Evolutionary conservation across 2,797 vertebrate genomes (phyloP).

Genomic region (Artibeus lituratus): DNA sequence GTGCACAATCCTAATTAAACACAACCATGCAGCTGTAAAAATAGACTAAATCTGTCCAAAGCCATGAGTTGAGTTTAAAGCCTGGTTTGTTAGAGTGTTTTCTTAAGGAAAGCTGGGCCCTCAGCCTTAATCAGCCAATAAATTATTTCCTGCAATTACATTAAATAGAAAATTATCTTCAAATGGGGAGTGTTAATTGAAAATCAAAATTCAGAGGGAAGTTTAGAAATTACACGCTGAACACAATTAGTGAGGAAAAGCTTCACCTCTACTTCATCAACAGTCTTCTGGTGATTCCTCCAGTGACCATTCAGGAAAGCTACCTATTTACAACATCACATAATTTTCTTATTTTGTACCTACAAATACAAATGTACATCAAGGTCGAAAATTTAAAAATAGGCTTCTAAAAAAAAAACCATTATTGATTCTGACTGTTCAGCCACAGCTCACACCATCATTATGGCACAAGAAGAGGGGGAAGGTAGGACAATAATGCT

Average conservation of each 20-base stretch:
- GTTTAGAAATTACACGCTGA: slow-evolving; percentile 89
- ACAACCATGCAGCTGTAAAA: slow-evolving; percentile 92
- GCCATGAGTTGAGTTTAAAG: slow-evolving; percentile 81
- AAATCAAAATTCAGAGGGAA: slow-evolving; percentile 96
- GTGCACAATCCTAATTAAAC: slow-evolving; percentile 88
- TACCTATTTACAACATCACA: slow-evolving; percentile 83
- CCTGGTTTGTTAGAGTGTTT: slow-evolving; percentile 85
- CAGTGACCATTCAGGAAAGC: slow-evolving; percentile 82
- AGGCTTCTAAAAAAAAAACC: slow-evolving; percentile 3
- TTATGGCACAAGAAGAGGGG: not conserved
- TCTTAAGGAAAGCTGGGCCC: slow-evolving; percentile 89
- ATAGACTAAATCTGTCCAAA: slow-evolving; percentile 87
- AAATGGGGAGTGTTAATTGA: slow-evolving; percentile 95
- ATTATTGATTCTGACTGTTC: slow-evolving; percentile 46
- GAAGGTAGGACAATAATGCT: not conserved
- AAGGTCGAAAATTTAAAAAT: slow-evolving; percentile 46
- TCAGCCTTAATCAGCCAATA: slow-evolving; percentile 96
- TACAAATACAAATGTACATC: slow-evolving; percentile 47
- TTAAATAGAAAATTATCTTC: slow-evolving; percentile 93
- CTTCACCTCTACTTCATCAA: slow-evolving; percentile 84
- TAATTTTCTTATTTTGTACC: slow-evolving; percentile 67
- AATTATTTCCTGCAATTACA: slow-evolving; percentile 98
- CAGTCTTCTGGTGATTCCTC: slow-evolving; percentile 83
- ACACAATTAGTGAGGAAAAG: slow-evolving; percentile 87
- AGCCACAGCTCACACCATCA: slow-evolving; percentile 27